Base-by-base conservation (phyloP, 2,797 vertebrate genomes). In the Carcharodon carcharias region DNA sequence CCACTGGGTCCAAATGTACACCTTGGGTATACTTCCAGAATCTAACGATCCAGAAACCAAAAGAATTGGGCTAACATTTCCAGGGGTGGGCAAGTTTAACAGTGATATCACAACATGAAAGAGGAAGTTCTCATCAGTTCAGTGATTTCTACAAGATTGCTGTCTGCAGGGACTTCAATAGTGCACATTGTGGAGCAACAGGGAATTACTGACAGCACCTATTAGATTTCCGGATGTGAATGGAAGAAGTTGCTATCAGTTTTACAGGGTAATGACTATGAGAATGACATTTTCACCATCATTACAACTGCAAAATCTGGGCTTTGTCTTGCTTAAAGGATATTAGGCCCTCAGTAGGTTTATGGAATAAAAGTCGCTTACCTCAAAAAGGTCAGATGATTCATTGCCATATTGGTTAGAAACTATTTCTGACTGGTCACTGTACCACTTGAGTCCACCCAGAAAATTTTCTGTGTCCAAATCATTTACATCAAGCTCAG, bases 371-470 rank as follows among this genome's bases (percentile, higher is more conserved):
- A 95, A 77, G 3, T 96, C 65, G 69, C 98, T 98, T 99, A 99
- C 99, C 99, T 99, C 99, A 9, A 99, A 99, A 97, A 99, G 98
- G 97, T 99, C 99, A 96, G 99, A 97, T 0, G 98, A 98, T 97
- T 99, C 99, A 97, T 99, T 99, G 98, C 98, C 98, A 97, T 99
- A 99, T 97, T 99, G 99, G 97, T 98, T 98, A 98, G 99, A 99
- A 98, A 99, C 99, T 96, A 99, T 99, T 98, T 99, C 99, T 95
- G 99, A 99, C 98, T 99, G 99, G 98, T 99, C 99, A 6, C 98
- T 99, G 98, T 99, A 99, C 99, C 99, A 99, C 98, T 99, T 99
- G 98, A 99, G 98, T 97, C 99, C 99, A 85, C 99, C 99, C 97
- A 99, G 98, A 98, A 99, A 99, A 97, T 98, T 98, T 98, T 99